phyloP scores from a whole-genome alignment of 1,140 invertebrate genomes.

The Leptinotarsa texana region DNA sequence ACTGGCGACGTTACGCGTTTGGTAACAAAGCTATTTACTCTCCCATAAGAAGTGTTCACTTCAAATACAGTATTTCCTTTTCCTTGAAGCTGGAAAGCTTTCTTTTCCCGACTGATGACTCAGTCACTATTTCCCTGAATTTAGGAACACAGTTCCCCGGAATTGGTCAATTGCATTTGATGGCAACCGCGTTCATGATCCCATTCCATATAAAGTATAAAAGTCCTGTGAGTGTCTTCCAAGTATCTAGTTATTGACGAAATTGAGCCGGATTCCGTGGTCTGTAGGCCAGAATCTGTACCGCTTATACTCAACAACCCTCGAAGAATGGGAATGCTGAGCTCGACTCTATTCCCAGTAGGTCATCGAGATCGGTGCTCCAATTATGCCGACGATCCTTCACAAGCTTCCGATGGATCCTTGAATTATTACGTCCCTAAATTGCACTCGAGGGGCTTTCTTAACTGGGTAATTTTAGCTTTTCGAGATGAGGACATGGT shows the following conservation, averaged over 20 bases:
- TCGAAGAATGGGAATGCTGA: background rate
- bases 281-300: background rate
- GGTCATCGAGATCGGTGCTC: background rate
- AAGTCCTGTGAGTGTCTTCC: background rate
- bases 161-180: no score
- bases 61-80: no score
- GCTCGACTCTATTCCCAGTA: slow-evolving; percentile 1
- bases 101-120: no score
- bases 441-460: slow-evolving; percentile 2
- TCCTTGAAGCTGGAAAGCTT: no score
- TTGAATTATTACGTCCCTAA: slow-evolving; percentile 1
- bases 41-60: no score
- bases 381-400: background rate
- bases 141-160: no score
- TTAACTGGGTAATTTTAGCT: background rate
- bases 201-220: no score
- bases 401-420: background rate
- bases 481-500: background rate
- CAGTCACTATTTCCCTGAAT: no score
- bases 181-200: no score
- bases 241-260: background rate
- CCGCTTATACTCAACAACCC: background rate
- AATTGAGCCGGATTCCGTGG: background rate
- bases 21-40: no score
- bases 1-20: no score